Evolutionary conservation across 2,888 invertebrate species (phyloP).

Genomic region (Boloria selene): DNA sequence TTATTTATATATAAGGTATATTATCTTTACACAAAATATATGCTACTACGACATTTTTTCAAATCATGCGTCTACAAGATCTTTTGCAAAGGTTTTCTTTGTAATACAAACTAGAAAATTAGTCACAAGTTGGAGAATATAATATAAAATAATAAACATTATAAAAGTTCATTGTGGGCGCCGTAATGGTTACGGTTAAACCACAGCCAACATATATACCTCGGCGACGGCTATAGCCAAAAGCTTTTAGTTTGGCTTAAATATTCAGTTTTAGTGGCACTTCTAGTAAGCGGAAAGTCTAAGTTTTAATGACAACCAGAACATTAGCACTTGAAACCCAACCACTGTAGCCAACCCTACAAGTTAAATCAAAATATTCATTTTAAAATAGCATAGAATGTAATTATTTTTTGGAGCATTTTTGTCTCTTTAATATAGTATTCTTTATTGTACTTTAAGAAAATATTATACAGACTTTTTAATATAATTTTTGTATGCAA

Average conservation of each 20-base stretch:
- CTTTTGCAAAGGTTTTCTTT: not conserved
- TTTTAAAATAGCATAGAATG: too few relatives aligned
- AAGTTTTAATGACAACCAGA: slow-evolving; percentile 20
- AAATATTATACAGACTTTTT: too few relatives aligned
- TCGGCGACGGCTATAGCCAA: slow-evolving; percentile 4
- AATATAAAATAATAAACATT: slow-evolving; percentile 4
- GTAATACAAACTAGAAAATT: not conserved
- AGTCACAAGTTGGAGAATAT: too few relatives aligned
- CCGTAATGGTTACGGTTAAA: not conserved
- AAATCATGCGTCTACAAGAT: too few relatives aligned
- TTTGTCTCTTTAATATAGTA: too few relatives aligned
- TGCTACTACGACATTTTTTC: too few relatives aligned
- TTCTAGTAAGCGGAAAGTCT: slow-evolving; percentile 15
- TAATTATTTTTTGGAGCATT: too few relatives aligned
- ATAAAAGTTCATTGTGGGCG: not conserved
- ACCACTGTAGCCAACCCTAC: slow-evolving; percentile 13
- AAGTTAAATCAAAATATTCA: not conserved
- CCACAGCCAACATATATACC: slow-evolving; percentile 1
- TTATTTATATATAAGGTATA: too few relatives aligned
- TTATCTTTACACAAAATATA: too few relatives aligned
- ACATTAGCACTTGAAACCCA: slow-evolving; percentile 18
- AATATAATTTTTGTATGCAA: too few relatives aligned
- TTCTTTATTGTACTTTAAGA: too few relatives aligned
- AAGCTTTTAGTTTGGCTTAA: slow-evolving; percentile 22
- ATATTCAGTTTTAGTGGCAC: slow-evolving; percentile 21